phyloP scores from a whole-genome alignment of 2,797 vertebrate genomes.

The Acanthurus leucopareius region DNA sequence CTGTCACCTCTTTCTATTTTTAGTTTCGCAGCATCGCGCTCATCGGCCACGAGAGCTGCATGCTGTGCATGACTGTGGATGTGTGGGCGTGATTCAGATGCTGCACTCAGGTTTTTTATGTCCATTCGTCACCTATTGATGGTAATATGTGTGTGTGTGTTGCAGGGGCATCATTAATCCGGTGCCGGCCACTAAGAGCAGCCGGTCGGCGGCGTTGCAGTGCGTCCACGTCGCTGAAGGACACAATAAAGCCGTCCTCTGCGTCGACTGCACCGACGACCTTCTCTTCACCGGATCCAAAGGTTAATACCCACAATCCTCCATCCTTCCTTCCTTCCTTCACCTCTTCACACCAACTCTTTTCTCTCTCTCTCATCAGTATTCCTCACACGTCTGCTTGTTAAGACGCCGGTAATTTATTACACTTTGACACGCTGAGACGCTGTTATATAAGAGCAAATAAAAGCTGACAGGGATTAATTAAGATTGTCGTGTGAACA shows the following conservation, averaged over 20 bases:
- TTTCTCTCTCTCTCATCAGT: constrained; percentile 26
- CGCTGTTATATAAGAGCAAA: constrained; percentile 39
- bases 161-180: constrained; percentile 95
- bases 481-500: constrained; percentile 42
- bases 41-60: constrained; percentile 42
- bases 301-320: constrained; percentile 82
- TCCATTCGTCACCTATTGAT: neutral
- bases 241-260: constrained; percentile 96
- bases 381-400: constrained; percentile 3
- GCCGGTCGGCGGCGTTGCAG: constrained; percentile 86
- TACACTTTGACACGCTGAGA: constrained; percentile 34
- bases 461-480: constrained; percentile 52
- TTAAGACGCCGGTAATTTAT: constrained; percentile 32
- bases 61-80: constrained; percentile 45
- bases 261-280: constrained; percentile 96
- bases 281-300: constrained; percentile 99
- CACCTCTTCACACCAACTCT: neutral
- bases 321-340: neutral
- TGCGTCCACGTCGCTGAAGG: constrained; percentile 95
- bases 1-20: constrained; percentile 40
- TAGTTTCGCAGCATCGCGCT: constrained; percentile 59
- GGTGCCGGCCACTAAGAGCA: constrained; percentile 89
- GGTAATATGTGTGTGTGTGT: constrained; percentile 12
- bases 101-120: neutral
- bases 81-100: constrained; percentile 25